Evolutionary conservation across 2,797 vertebrate genomes (phyloP).

Genomic region (Centropyge bicolor): DNA sequence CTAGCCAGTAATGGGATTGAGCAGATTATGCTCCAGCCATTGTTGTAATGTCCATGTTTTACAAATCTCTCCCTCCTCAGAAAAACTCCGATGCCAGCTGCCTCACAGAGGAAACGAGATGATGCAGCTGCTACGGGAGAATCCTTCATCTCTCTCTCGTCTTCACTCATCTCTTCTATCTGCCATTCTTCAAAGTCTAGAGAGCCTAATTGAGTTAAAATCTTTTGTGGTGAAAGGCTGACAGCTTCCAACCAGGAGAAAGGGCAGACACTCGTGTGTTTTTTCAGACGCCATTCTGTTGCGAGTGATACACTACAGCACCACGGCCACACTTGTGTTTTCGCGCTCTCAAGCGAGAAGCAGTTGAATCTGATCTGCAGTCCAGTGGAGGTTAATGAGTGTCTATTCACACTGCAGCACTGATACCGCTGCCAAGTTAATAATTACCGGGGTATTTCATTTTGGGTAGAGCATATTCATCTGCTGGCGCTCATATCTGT

Average conservation of each 20-base stretch:
- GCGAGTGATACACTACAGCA: conserved; percentile 34
- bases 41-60: conserved; percentile 82
- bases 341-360: conserved; percentile 33
- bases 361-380: conserved; percentile 25
- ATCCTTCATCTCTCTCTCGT: conserved; percentile 33
- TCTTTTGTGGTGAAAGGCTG: conserved; percentile 34
- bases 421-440: conserved; percentile 48
- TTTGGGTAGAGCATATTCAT: conserved; percentile 32
- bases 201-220: conserved; percentile 56
- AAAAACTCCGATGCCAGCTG: conserved; percentile 55
- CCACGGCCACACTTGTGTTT: conserved; percentile 15
- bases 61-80: conserved; percentile 75
- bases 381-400: conserved; percentile 59
- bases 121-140: conserved; percentile 52
- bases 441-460: conserved; percentile 57
- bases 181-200: conserved; percentile 45
- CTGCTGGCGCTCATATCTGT: not conserved
- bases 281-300: conserved; percentile 49
- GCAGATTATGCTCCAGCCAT: conserved; percentile 75
- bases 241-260: conserved; percentile 28
- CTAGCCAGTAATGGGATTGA: conserved; percentile 77
- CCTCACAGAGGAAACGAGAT: conserved; percentile 50
- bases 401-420: conserved; percentile 33
- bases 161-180: conserved; percentile 14
- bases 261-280: conserved; percentile 24